Percentiles rank a stretch among this genome's conserved stretches.
phyloP scores from a whole-genome alignment of 1,140 invertebrate genomes.

The Cylas formicarius region DNA sequence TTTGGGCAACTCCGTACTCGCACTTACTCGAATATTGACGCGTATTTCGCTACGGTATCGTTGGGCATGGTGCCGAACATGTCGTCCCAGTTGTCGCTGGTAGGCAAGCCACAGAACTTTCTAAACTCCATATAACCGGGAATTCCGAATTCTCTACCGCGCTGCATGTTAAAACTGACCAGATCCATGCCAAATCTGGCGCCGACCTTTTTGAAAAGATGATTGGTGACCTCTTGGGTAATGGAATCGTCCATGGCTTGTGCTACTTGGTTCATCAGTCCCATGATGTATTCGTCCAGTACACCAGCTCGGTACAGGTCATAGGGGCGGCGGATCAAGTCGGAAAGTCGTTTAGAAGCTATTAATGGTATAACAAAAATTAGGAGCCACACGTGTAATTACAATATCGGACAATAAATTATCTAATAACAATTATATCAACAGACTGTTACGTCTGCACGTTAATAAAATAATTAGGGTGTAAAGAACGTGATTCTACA shows the following conservation, averaged over 20 bases:
- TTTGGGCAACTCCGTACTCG: not conserved
- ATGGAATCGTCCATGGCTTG: conserved; percentile 93
- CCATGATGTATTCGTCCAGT: conserved; percentile 87
- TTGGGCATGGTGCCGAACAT: conserved; percentile 84
- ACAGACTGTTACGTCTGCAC: too few relatives aligned
- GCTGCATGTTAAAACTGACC: conserved; percentile 90
- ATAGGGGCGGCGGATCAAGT: conserved; percentile 80
- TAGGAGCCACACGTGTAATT: too few relatives aligned
- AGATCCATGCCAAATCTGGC: conserved; percentile 79
- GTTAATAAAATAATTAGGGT: too few relatives aligned
- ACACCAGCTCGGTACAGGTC: conserved; percentile 86
- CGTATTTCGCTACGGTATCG: conserved; percentile 72
- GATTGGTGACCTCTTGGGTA: conserved; percentile 87
- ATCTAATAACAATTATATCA: too few relatives aligned
- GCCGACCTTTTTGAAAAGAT: conserved; percentile 78
- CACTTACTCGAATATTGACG: conserved; percentile 66
- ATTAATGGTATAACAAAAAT: conserved; percentile 37
- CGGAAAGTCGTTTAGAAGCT: conserved; percentile 84
- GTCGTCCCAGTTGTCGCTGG: conserved; percentile 73
- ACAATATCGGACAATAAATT: too few relatives aligned
- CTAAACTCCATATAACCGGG: conserved; percentile 89
- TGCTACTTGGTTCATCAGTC: conserved; percentile 87
- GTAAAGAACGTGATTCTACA: too few relatives aligned
- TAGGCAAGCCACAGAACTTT: conserved; percentile 82
- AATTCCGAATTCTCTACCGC: conserved; percentile 85